These are phyloP conservation scores for Eufriesea mexicana DNA, from an alignment of 1,140 invertebrate genomes.

Conservation along the genomic window DNA sequence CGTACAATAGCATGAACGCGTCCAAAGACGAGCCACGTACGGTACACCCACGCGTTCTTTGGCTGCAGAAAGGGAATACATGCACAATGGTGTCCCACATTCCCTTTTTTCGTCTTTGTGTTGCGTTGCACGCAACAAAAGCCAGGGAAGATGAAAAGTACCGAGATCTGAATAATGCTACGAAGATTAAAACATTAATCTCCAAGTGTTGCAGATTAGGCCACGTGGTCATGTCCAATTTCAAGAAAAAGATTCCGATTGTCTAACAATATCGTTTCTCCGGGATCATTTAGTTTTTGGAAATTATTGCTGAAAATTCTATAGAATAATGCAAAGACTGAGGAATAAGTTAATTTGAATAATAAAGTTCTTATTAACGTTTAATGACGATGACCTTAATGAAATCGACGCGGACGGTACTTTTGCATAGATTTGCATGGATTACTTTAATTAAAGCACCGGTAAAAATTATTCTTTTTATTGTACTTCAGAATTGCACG, in stretches of 20 bases:
- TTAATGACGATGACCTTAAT: too few species aligned
- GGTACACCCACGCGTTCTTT: neutral
- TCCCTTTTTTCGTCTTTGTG: neutral
- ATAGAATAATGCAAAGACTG: too few species aligned
- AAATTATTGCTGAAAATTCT: too few species aligned
- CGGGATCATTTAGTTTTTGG: too few species aligned
- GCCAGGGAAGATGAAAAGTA: neutral
- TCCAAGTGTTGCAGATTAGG: neutral
- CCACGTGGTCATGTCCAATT: neutral
- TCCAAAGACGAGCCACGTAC: neutral
- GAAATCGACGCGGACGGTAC: too few species aligned
- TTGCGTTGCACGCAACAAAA: neutral
- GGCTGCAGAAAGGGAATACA: neutral
- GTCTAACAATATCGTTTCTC: too few species aligned
- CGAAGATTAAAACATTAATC: neutral
- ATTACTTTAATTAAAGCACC: too few species aligned
- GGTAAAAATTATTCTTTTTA: too few species aligned
- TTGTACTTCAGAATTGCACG: too few species aligned
- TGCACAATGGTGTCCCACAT: neutral
- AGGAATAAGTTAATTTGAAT: too few species aligned
- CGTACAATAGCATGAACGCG: neutral
- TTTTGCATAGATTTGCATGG: too few species aligned
- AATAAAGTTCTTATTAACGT: too few species aligned
- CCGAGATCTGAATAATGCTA: neutral
- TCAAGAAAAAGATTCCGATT: neutral